phyloP scores from a whole-genome alignment of 1,140 invertebrate species.

The Phthorimaea operculella region DNA sequence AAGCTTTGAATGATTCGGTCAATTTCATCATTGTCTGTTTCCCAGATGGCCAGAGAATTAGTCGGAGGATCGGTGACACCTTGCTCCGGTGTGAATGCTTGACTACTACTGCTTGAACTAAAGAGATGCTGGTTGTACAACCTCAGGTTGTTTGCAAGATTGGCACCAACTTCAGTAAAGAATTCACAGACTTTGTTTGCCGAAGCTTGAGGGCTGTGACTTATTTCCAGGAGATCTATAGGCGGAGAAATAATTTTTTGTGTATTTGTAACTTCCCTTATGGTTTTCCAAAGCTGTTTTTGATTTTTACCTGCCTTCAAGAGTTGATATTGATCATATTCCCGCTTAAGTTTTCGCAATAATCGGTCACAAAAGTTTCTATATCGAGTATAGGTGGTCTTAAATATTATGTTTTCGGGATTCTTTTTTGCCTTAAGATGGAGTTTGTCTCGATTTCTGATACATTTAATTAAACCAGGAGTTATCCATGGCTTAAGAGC shows the following conservation, averaged over 20 bases:
- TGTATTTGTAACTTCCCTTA: background rate
- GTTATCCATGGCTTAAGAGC: slow-evolving; percentile 1
- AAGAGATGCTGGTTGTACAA: background rate
- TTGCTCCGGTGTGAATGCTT: background rate
- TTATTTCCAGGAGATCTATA: background rate
- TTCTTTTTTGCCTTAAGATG: background rate
- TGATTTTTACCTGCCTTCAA: background rate
- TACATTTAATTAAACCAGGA: background rate
- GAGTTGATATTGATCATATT: background rate
- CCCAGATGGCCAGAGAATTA: background rate
- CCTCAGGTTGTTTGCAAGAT: background rate
- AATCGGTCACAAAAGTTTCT: slow-evolving; percentile 1
- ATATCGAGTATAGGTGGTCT: background rate
- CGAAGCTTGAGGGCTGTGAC: background rate
- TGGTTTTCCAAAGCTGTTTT: background rate
- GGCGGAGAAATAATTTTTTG: background rate
- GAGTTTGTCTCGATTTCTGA: background rate
- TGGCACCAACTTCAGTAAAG: background rate
- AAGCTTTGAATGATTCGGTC: background rate
- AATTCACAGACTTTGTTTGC: background rate
- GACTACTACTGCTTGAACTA: background rate
- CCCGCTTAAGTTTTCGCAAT: background rate
- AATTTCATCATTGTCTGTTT: background rate
- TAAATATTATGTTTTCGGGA: background rate
- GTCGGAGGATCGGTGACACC: background rate